These are phyloP conservation scores for Colinus virginianus DNA, from an alignment of 2,113 vertebrate genomes.

Conservation along the genomic window DNA sequence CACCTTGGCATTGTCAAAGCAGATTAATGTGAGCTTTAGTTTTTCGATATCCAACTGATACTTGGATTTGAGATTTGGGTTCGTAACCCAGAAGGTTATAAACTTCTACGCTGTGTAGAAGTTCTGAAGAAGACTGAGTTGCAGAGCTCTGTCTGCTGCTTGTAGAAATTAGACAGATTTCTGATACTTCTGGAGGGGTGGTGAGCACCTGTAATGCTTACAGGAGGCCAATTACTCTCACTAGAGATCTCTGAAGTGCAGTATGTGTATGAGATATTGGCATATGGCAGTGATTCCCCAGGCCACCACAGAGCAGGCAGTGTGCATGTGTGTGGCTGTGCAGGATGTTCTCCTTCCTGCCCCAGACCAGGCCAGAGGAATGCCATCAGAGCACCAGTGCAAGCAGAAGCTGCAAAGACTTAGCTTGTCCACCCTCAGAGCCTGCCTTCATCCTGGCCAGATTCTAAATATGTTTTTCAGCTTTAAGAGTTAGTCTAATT, in stretches of 20 bases:
- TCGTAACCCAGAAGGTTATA: neutral
- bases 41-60: neutral
- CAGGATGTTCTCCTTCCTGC: neutral
- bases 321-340: rapidly evolving
- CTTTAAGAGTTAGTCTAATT: neutral
- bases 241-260: neutral
- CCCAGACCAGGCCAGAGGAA: neutral
- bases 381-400: neutral
- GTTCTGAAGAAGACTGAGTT: neutral
- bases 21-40: neutral
- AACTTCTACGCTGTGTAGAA: neutral
- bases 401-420: neutral
- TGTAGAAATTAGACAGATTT: neutral
- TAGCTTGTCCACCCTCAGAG: rapidly evolving
- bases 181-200: neutral
- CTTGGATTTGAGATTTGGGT: neutral
- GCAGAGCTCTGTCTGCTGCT: neutral
- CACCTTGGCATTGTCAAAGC: neutral
- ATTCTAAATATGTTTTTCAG: neutral
- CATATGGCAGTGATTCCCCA: neutral
- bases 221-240: neutral
- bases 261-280: neutral
- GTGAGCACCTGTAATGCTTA: neutral
- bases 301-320: neutral
- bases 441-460: neutral